A percentile compares a stretch with the other conserved stretches of the same genome.
Conservation (phyloP, 1,140 invertebrate genomes). For the Nixonia krombeini region DNA sequence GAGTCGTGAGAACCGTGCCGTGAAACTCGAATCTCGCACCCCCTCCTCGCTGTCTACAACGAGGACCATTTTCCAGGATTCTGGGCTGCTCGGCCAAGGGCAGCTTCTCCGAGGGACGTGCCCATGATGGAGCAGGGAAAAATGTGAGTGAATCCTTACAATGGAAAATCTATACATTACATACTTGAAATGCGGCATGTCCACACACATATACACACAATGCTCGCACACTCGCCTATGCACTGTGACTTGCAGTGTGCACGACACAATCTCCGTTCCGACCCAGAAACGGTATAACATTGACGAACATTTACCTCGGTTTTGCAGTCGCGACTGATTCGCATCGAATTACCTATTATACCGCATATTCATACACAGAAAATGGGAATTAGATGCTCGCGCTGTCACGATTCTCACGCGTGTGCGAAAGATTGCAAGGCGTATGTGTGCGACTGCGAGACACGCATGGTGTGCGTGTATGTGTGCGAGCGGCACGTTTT, state of each 20-base stretch:
- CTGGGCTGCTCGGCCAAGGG: background rate
- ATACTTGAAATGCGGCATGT: background rate
- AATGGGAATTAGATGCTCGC: too few species aligned
- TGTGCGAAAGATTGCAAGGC: background rate
- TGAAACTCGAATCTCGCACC: constrained; percentile 16
- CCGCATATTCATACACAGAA: too few species aligned
- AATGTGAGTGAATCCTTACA: constrained; percentile 18
- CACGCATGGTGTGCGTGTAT: background rate
- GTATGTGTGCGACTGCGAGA: background rate
- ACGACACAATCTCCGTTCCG: too few species aligned
- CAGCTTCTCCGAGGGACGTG: constrained; percentile 1
- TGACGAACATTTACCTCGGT: background rate
- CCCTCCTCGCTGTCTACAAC: background rate
- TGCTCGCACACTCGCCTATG: too few species aligned
- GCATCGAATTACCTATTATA: too few species aligned
- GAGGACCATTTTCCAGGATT: background rate
- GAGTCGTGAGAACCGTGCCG: constrained; percentile 3
- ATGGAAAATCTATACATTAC: background rate
- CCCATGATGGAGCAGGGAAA: constrained; percentile 30
- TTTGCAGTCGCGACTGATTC: too few species aligned
- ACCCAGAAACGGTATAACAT: background rate
- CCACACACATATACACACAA: background rate
- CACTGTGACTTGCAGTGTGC: too few species aligned
- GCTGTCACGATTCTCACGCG: too few species aligned
- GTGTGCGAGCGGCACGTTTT: background rate